Base-by-base conservation (phyloP, 2,113 vertebrate genomes). In the Myiozetetes cayanensis region DNA sequence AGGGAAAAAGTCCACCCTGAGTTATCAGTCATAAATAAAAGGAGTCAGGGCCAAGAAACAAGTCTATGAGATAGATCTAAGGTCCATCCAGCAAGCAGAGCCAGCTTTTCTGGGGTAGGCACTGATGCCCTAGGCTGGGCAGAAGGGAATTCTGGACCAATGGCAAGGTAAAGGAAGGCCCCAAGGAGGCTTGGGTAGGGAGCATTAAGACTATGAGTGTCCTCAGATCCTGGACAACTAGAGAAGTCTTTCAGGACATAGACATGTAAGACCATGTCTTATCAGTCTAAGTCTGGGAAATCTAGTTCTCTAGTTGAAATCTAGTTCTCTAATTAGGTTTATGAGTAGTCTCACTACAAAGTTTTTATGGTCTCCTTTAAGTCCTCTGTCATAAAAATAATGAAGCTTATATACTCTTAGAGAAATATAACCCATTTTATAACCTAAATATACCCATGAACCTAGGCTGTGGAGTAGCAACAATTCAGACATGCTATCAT, bases 21-120 rank as follows among this genome's bases (percentile, higher is more conserved):
- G 4, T 2, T 3, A 27, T 16, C n/a, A 87, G 49, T 23, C 20
- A 70, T 39, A 58, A 74, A 37, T 30, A 58, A 46, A 62, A 78
- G 24, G 12, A 46, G 5, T 28, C 24, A 75, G 21, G 27, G 14
- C 4, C 50, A 52, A 44, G 27, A 71, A 31, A 27, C 4, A 71
- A n/a, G 8, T 1, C 25, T 49, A 2, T 27, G 23, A 55, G 30
- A 8, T 2, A 31, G 11, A n/a, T n/a, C 14, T 58, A 24, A 74
- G 16, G 4, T 82, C 25, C 23, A 27, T 55, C 20, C 15, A 73
- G 25, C 30, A 52, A 10, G 18, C 27, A 70, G 74, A 39, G 3
- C 6, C 30, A n/a, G 2, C 0, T 2, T 31, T 17, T 8, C 33
- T 47, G 9, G 6, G 12, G 12, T 10, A 43, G 22, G 11, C 12